Evolutionary conservation across 2,888 invertebrate genomes (phyloP).

Genomic region (Chrysotoxum bicinctum): DNA sequence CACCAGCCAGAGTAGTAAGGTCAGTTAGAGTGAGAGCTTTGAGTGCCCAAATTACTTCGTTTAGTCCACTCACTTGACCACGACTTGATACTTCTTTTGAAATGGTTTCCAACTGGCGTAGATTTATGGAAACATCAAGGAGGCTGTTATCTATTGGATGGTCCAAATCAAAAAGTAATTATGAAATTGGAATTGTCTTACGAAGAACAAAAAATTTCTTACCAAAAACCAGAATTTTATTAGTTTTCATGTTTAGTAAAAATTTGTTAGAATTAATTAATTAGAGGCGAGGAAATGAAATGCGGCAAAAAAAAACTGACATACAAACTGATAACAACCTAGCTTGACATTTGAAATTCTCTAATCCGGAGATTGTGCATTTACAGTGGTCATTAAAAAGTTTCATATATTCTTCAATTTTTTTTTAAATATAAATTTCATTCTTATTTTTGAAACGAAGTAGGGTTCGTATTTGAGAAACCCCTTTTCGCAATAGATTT

Average conservation of each 20-base stretch:
- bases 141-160: conserved; percentile 53
- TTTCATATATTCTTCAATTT: too few relatives aligned
- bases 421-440: too few relatives aligned
- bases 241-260: conserved; percentile 75
- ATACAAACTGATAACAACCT: not conserved
- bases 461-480: too few relatives aligned
- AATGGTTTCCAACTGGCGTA: conserved; percentile 83
- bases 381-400: too few relatives aligned
- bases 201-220: conserved; percentile 30
- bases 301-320: too few relatives aligned
- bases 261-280: not conserved
- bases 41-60: conserved; percentile 89
- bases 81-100: conserved; percentile 82
- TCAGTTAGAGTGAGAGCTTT: conserved; percentile 94
- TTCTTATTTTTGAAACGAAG: too few relatives aligned
- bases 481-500: too few relatives aligned
- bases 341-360: not conserved
- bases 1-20: conserved; percentile 94
- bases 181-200: not conserved
- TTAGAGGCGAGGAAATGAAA: not conserved
- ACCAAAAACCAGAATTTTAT: conserved; percentile 77
- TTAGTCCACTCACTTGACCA: conserved; percentile 77
- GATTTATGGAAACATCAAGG: conserved; percentile 83
- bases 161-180: not conserved
- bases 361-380: too few relatives aligned